Evolutionary conservation across 2,797 vertebrate species (phyloP), one percentile per base, ranked within the genome.

Genomic region (Hafferia zeledoni): DNA sequence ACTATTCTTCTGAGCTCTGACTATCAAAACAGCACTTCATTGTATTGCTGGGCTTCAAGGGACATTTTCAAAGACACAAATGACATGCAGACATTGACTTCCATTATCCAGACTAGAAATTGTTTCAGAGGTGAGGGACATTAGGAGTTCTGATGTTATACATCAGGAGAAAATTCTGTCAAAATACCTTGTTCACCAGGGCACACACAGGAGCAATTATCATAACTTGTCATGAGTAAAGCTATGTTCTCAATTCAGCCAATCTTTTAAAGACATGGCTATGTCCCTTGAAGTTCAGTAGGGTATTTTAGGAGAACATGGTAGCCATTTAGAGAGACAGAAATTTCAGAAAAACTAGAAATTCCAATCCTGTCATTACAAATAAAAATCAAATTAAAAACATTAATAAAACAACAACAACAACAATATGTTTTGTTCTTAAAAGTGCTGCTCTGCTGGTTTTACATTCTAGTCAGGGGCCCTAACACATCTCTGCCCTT

Each of bases 11-110:
- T 68, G 71, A 94, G 72, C 64, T 59, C 46, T 52, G 39, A 18
- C 28, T 61, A 74, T 89, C 79, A 81, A 75, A 90, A 49, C 72
- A 81, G 39, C 17, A 3, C 57, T 89, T 27, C n/a, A 35, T 43
- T 57, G 31, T n/a, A 41, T 13, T 52, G 6, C 71, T 80, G 82
- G 84, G 85, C 53, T 94, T 84, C 86, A 82, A 59, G 70, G 67
- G 47, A 75, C 57, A 19, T 86, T 88, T 92, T 90, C 69, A 93
- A 83, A 92, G 82, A 35, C 65, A 69, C 39, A 76, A 78, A 63
- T 86, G 79, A 68, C 94, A 81, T 0, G 0, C 46, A 76, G 89
- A 78, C n/a, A 57, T 27, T n/a, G 31, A 28, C 50, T 88, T 88
- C 67, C 65, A 90, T 94, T 92, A 79, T 68, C 50, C 72, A 35